Evolutionary conservation across 2,113 vertebrate species (phyloP).

Genomic region (Stegostoma tigrinum): DNA sequence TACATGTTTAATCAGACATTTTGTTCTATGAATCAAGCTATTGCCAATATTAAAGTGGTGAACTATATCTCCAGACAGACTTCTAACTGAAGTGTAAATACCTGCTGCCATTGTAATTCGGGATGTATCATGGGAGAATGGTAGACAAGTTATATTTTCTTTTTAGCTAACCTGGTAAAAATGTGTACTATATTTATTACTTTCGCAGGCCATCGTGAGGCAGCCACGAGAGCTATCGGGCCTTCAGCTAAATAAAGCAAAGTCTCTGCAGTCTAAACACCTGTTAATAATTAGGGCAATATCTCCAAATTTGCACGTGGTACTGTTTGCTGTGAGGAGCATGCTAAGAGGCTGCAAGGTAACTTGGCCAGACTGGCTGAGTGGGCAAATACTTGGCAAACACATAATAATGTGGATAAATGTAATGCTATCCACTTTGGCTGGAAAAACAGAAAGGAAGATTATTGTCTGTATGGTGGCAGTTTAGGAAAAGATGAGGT

Average conservation of each 20-base stretch:
- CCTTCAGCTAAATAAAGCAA: not conserved
- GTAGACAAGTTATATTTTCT: not conserved
- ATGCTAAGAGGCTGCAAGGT: too few relatives aligned
- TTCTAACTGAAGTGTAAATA: not conserved
- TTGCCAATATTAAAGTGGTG: not conserved
- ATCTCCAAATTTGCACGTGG: too few relatives aligned
- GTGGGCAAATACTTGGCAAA: too few relatives aligned
- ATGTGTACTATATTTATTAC: not conserved
- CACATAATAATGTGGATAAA: too few relatives aligned
- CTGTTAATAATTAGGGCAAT: too few relatives aligned
- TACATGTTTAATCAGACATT: slow-evolving; percentile 15
- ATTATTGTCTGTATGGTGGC: too few relatives aligned
- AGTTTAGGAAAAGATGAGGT: too few relatives aligned
- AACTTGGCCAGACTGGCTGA: too few relatives aligned
- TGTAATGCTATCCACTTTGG: too few relatives aligned
- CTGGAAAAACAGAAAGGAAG: too few relatives aligned
- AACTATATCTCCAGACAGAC: not conserved
- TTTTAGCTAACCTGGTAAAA: not conserved
- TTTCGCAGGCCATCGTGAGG: not conserved
- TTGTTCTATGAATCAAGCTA: slow-evolving; percentile 15
- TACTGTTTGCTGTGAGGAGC: too few relatives aligned
- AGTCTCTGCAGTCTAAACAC: not conserved
- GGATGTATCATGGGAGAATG: not conserved
- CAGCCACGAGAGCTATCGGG: not conserved
- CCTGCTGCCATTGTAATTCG: not conserved